These are phyloP conservation scores for Drosophila trapezifrons DNA, from an alignment of 1,140 invertebrate genomes.

Conservation along the genomic window DNA sequence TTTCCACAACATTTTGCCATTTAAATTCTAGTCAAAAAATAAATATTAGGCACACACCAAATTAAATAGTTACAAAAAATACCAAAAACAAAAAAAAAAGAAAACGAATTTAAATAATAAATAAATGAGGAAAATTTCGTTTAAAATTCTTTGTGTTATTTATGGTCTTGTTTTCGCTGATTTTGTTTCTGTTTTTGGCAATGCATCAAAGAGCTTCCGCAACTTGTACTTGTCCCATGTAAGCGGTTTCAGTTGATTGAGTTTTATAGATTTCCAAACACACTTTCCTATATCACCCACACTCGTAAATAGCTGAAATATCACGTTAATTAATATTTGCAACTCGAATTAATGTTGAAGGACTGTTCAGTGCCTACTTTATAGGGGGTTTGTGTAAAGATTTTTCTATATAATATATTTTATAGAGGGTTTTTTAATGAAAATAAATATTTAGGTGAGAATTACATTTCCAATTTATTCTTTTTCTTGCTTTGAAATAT, in stretches of 20 bases:
- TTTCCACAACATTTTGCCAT: conserved; percentile 47
- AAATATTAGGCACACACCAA: conserved; percentile 7
- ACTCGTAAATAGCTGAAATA: background rate
- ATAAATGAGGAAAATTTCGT: conserved; percentile 10
- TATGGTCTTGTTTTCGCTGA: conserved; percentile 29
- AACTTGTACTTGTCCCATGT: conserved; percentile 14
- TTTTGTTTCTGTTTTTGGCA: conserved; percentile 17
- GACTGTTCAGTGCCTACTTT: background rate
- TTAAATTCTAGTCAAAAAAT: conserved; percentile 61
- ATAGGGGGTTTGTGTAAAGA: too few species aligned
- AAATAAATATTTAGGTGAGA: too few species aligned
- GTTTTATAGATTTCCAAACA: conserved; percentile 26
- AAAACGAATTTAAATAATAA: conserved; percentile 1
- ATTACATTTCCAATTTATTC: too few species aligned
- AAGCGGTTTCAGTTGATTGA: conserved; percentile 23
- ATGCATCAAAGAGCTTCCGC: conserved; percentile 31
- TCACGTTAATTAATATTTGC: background rate
- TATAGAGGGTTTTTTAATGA: too few species aligned
- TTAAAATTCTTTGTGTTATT: conserved; percentile 35
- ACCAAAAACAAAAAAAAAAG: conserved; percentile 5
- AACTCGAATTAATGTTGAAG: background rate
- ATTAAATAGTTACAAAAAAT: conserved; percentile 52
- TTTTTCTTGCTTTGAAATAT: too few species aligned
- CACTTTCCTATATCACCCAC: conserved; percentile 12
- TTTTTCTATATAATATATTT: too few species aligned